A percentile compares a stretch with the other conserved stretches of the same genome.
These are phyloP conservation scores for Elegia similella DNA, from an alignment of 2,888 invertebrate genomes.

Conservation along the genomic window DNA sequence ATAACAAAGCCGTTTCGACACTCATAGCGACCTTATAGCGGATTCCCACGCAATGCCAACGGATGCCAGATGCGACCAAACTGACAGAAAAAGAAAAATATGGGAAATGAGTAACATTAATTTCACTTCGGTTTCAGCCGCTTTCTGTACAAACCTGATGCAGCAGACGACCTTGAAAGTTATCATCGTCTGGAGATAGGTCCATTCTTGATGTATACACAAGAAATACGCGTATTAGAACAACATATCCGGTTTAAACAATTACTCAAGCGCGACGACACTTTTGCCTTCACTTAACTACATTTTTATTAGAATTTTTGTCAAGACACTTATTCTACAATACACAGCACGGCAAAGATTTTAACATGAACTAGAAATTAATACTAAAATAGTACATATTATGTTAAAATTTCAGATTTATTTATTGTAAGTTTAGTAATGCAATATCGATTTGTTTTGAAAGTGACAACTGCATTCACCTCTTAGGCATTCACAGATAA, in stretches of 20 bases:
- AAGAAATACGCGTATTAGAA: constrained; percentile 41
- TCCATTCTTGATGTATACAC: constrained; percentile 69
- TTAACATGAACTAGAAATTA: neutral
- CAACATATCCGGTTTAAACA: constrained; percentile 55
- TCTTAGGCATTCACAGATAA: constrained; percentile 6
- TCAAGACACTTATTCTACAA: neutral
- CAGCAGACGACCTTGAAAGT: constrained; percentile 88
- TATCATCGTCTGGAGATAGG: constrained; percentile 90
- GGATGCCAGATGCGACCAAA: constrained; percentile 24
- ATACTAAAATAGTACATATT: neutral
- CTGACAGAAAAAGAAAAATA: neutral
- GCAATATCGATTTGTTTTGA: constrained; percentile 10
- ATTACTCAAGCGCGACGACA: constrained; percentile 61
- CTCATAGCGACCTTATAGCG: neutral
- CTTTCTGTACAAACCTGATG: constrained; percentile 82
- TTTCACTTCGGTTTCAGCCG: constrained; percentile 3
- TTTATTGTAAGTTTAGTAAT: neutral
- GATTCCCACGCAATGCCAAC: constrained; percentile 15
- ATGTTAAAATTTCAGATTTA: neutral
- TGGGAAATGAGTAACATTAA: neutral
- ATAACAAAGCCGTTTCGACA: neutral
- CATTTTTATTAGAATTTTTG: neutral
- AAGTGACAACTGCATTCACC: constrained; percentile 8
- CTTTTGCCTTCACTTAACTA: constrained; percentile 4
- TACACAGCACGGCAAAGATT: neutral